Conservation (phyloP, 2,888 invertebrate genomes). For the Drosophila imparisetae region DNA sequence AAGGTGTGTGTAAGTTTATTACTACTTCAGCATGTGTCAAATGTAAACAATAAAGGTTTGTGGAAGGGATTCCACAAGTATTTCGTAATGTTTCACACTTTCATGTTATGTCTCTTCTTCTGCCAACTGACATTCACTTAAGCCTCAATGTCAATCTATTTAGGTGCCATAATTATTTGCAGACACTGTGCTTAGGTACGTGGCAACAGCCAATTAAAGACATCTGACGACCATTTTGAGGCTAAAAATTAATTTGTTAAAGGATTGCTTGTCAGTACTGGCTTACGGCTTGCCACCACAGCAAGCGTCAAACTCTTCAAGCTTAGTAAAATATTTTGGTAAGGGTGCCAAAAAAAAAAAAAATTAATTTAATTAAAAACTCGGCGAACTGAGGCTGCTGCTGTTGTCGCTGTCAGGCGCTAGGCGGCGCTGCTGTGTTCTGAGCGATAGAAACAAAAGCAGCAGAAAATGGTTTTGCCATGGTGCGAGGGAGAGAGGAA, state of each 20-base stretch:
- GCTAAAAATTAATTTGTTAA: conserved; percentile 74
- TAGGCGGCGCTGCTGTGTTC: conserved; percentile 46
- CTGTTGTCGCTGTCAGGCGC: conserved; percentile 43
- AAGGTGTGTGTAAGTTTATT: too few relatives aligned
- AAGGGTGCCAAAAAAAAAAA: conserved; percentile 37
- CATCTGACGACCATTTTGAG: conserved; percentile 67
- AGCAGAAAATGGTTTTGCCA: conserved; percentile 57
- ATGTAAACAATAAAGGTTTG: too few relatives aligned
- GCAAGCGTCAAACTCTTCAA: conserved; percentile 43
- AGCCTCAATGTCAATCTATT: conserved; percentile 47
- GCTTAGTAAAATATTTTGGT: conserved; percentile 65
- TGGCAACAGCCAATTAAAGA: conserved; percentile 68
- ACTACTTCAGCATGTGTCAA: too few relatives aligned
- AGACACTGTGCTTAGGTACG: conserved; percentile 45
- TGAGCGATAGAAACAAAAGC: conserved; percentile 49
- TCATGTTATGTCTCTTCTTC: not conserved
- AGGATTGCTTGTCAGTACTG: conserved; percentile 48
- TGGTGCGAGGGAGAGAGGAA: not conserved
- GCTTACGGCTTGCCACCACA: conserved; percentile 18
- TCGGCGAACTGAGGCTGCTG: conserved; percentile 34
- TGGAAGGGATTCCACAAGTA: not conserved
- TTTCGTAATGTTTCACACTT: not conserved
- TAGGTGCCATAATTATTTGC: conserved; percentile 17
- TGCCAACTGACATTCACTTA: conserved; percentile 7
- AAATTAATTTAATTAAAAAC: conserved; percentile 74